Base-by-base conservation (phyloP, 2,888 invertebrate genomes). In the Protodeltote pygarga region DNA sequence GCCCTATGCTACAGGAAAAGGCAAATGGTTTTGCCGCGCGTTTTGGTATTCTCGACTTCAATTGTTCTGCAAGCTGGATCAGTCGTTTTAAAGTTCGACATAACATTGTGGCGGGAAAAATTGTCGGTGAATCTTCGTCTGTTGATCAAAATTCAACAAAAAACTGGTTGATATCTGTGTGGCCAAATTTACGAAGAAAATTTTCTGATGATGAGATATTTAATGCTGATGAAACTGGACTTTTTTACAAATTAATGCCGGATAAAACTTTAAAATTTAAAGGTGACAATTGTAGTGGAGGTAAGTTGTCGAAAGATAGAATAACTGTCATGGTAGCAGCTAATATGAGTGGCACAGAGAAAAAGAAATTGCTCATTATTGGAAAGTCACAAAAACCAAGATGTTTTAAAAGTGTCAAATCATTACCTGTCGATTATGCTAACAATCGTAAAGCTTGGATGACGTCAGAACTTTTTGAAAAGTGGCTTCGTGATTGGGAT, bases 141-240 rank as follows among this genome's bases (percentile, higher is more conserved):
- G 54, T 54, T 41, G 27, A 57, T 44, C 54, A 61, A 5, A 24
- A 46, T 37, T 38, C 44, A 39, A 40, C 48, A 38, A 10, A 6
- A 14, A 49, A 63, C 24, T 63, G 42, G 50, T 44, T 61, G 49
- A 41, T 27, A 59, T 55, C 48, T 5, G 37, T 28, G 32, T 33
- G 46, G 33, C 33, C 38, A 21, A 46, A 3, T 47, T 20, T 65
- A 29, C 41, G 48, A 28, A 47, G 39, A 3, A 29, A 51, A 59
- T 65, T 60, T 58, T 48, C 21, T 8, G 66, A 58, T 34, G 54
- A 65, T 47, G 54, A 64, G 44, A 63, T 65, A 42, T 69, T 61
- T 52, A 69, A 66, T 51, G 62, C 64, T 16, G 68, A 65, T 47
- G 54, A 70, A 37, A 65, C 64, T 5, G 65, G 63, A 4, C 16